These are phyloP conservation scores for Muscidifurax raptorellus DNA, from an alignment of 1,140 invertebrate species.

Conservation along the genomic window DNA sequence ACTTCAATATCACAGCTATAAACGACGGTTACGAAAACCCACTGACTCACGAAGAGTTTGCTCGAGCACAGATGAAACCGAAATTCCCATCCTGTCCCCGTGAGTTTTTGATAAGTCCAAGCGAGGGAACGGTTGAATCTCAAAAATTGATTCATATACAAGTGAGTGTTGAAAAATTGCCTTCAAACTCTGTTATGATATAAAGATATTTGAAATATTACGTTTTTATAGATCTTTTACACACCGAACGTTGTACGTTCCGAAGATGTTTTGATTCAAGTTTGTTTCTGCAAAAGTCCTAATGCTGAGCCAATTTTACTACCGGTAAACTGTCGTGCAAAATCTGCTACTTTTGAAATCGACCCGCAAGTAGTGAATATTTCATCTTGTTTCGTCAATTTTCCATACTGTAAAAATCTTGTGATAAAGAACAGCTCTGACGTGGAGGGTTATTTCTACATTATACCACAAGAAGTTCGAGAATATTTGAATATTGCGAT, in stretches of 20 bases:
- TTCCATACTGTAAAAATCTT: constrained; percentile 59
- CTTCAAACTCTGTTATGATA: constrained; percentile 15
- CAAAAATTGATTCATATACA: constrained; percentile 59
- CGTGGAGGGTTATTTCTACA: constrained; percentile 65
- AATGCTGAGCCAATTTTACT: constrained; percentile 60
- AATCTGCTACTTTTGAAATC: constrained; percentile 57
- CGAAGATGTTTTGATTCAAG: constrained; percentile 52
- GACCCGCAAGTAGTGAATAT: constrained; percentile 60
- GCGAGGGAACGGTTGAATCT: constrained; percentile 58
- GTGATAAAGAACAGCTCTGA: constrained; percentile 62
- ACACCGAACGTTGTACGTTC: constrained; percentile 60
- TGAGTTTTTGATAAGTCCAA: constrained; percentile 64
- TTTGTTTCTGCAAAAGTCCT: constrained; percentile 61
- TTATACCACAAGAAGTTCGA: constrained; percentile 63
- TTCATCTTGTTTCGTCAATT: constrained; percentile 65
- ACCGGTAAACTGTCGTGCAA: constrained; percentile 58
- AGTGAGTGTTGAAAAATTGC: constrained; percentile 53
- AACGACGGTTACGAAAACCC: constrained; percentile 64
- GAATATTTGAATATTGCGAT: background rate
- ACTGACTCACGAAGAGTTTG: constrained; percentile 62
- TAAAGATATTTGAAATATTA: constrained; percentile 24
- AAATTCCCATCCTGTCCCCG: constrained; percentile 60
- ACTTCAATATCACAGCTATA: constrained; percentile 58
- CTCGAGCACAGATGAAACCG: constrained; percentile 55
- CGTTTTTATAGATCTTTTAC: constrained; percentile 59